A percentile compares a stretch with the other conserved stretches of the same genome.
Conservation (phyloP, 1,140 invertebrate species). For the Drosophila nasuta region DNA sequence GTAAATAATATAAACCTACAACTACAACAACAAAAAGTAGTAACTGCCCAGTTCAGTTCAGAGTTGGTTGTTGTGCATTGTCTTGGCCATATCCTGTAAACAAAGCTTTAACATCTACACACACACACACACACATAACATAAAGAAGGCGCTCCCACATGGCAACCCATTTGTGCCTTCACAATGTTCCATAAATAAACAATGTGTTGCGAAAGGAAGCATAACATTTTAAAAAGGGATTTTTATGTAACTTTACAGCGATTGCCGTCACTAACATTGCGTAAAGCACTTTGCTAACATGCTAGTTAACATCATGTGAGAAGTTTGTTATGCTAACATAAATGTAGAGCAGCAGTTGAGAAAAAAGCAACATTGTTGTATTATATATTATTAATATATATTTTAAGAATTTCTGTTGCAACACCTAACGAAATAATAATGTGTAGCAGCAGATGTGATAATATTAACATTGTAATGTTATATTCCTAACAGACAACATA, state of each 20-base stretch:
- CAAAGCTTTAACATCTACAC: conserved; percentile 17
- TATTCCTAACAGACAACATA: too few species aligned
- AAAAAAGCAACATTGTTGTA: too few species aligned
- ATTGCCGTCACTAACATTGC: not conserved
- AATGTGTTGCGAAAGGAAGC: not conserved
- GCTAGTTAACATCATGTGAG: not conserved
- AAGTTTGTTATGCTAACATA: not conserved
- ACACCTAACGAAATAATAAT: too few species aligned
- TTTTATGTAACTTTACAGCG: conserved; percentile 1
- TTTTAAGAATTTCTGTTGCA: too few species aligned
- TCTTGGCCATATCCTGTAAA: conserved; percentile 44
- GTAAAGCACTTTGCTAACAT: not conserved
- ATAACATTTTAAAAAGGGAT: conserved; percentile 4
- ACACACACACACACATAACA: not conserved
- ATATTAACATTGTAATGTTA: too few species aligned
- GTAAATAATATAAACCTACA: conserved; percentile 67
- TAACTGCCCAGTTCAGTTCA: conserved; percentile 4
- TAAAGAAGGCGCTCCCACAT: not conserved
- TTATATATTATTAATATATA: too few species aligned
- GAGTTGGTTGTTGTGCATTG: conserved; percentile 32
- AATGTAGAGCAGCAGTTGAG: not conserved
- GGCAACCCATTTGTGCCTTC: not conserved
- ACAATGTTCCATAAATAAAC: not conserved
- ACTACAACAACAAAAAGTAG: conserved; percentile 1
- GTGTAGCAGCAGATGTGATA: too few species aligned